Evolutionary conservation across 2,888 invertebrate genomes (phyloP).

Genomic region (Conops quadrifasciatus): DNA sequence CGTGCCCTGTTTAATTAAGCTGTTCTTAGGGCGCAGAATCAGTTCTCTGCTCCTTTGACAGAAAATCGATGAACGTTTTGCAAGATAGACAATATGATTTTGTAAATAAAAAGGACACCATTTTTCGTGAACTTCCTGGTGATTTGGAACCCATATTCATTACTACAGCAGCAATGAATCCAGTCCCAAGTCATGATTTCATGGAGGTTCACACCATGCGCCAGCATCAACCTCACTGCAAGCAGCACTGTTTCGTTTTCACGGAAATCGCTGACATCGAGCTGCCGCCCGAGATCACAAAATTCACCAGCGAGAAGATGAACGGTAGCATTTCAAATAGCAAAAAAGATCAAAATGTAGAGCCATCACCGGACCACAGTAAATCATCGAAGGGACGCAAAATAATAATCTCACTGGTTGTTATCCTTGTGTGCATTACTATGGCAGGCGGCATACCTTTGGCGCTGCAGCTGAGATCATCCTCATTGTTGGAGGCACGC

Average conservation of each 20-base stretch:
- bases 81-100: conserved; percentile 16
- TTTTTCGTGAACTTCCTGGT: background rate
- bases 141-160: background rate
- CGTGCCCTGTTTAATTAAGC: too few relatives aligned
- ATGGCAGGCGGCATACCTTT: conserved; percentile 67
- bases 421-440: conserved; percentile 60
- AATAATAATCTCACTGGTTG: conserved; percentile 56
- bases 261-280: conserved; percentile 65
- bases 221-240: conserved; percentile 60
- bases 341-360: conserved; percentile 59
- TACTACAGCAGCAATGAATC: conserved; percentile 54
- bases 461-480: conserved; percentile 68
- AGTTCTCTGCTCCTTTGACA: conserved; percentile 9
- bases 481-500: conserved; percentile 69
- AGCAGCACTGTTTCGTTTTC: conserved; percentile 65
- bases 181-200: conserved; percentile 64
- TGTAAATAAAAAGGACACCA: conserved; percentile 23
- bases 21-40: conserved; percentile 37
- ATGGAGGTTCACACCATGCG: conserved; percentile 62
- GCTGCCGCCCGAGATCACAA: conserved; percentile 64
- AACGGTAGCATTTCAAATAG: conserved; percentile 59
- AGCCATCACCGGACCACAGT: conserved; percentile 49
- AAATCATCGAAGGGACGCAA: conserved; percentile 56
- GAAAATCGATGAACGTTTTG: conserved; percentile 40
- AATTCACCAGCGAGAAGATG: conserved; percentile 61